phyloP scores from a whole-genome alignment of 2,888 invertebrate genomes.

The Autographa gamma region DNA sequence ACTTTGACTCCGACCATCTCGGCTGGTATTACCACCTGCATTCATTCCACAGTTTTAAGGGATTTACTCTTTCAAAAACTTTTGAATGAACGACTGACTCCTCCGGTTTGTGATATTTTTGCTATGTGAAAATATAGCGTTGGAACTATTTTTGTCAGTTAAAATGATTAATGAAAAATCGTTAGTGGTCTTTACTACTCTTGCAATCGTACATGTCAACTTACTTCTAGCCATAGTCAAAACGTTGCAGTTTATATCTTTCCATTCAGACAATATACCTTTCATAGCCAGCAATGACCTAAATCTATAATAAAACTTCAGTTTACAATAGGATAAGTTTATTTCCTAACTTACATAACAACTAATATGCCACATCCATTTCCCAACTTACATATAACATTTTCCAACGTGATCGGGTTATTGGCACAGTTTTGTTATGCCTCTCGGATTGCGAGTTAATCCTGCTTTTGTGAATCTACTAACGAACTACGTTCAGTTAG shows the following conservation, averaged over 20 bases:
- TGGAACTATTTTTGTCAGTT: background rate
- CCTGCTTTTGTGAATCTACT: slow-evolving; percentile 44
- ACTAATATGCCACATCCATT: slow-evolving; percentile 24
- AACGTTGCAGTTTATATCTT: too few species aligned
- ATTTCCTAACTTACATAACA: background rate
- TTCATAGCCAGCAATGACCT: background rate
- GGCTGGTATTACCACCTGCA: background rate
- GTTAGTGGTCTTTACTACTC: background rate
- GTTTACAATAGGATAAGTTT: background rate
- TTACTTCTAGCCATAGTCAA: too few species aligned
- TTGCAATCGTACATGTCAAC: background rate
- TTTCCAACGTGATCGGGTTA: slow-evolving; percentile 39
- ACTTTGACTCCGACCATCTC: too few species aligned
- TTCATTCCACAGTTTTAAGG: too few species aligned
- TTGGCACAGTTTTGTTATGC: slow-evolving; percentile 41
- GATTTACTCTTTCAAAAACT: too few species aligned
- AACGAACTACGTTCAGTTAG: slow-evolving; percentile 39
- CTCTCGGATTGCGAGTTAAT: slow-evolving; percentile 40
- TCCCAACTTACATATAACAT: slow-evolving; percentile 31
- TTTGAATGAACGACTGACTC: too few species aligned
- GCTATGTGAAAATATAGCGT: background rate
- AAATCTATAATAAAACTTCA: background rate
- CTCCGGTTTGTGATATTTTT: background rate
- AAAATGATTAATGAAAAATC: too few species aligned
- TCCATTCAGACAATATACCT: background rate